These are phyloP conservation scores for Globodera rostochiensis DNA, from an alignment of 1,140 invertebrate species.

Conservation along the genomic window DNA sequence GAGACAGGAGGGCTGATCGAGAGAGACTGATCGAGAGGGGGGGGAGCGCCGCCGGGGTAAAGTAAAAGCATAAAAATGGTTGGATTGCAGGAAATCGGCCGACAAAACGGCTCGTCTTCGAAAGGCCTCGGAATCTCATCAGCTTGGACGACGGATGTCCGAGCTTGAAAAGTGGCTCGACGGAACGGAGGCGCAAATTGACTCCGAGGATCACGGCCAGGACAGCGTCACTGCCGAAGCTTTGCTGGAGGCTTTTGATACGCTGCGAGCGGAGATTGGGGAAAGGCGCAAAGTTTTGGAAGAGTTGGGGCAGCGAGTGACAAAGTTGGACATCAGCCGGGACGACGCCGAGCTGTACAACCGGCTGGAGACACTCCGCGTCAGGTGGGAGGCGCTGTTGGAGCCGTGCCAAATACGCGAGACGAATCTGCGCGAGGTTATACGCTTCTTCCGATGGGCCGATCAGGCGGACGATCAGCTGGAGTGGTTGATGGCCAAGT, in stretches of 20 bases:
- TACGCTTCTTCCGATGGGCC: conserved; percentile 79
- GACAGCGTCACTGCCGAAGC: conserved; percentile 81
- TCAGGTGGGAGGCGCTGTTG: conserved; percentile 79
- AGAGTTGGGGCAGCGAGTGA: conserved; percentile 67
- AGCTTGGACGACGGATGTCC: conserved; percentile 82
- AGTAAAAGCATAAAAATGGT: background rate
- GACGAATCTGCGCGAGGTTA: conserved; percentile 85
- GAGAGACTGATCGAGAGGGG: background rate
- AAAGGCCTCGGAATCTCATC: conserved; percentile 72
- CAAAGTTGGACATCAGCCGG: conserved; percentile 69
- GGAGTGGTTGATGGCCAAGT: conserved; percentile 94
- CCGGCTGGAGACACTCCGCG: conserved; percentile 66
- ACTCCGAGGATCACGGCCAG: conserved; percentile 79
- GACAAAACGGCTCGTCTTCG: conserved; percentile 55
- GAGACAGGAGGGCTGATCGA: background rate
- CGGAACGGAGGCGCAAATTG: conserved; percentile 79
- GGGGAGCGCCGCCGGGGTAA: too few relatives aligned
- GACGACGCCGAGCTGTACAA: conserved; percentile 76
- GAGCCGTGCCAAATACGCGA: conserved; percentile 85
- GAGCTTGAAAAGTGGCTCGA: conserved; percentile 88
- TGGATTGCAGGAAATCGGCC: conserved; percentile 43
- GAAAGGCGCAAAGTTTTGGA: conserved; percentile 46
- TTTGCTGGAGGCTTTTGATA: conserved; percentile 72
- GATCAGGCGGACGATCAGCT: conserved; percentile 95
- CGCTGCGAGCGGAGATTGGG: conserved; percentile 50